A percentile compares a stretch with the other conserved stretches of the same genome.
Evolutionary conservation across 1,140 invertebrate species (phyloP).

Genomic region (Cyclina sinensis): DNA sequence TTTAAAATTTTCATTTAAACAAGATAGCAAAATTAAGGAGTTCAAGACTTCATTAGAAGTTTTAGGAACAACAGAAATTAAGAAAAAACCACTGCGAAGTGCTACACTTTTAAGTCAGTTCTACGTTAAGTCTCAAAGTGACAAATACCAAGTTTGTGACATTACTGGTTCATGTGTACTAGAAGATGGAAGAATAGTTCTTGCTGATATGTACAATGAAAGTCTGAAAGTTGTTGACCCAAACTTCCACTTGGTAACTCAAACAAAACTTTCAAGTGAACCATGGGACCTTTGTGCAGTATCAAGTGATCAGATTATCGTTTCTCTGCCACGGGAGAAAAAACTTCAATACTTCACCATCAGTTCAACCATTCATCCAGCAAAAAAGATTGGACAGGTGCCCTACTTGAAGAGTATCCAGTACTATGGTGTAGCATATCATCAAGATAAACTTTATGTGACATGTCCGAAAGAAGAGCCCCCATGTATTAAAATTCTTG

Average conservation of each 20-base stretch:
- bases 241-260: constrained; percentile 45
- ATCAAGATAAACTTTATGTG: constrained; percentile 47
- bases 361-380: constrained; percentile 48
- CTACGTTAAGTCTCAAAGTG: constrained; percentile 51
- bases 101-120: constrained; percentile 27
- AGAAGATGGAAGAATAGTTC: constrained; percentile 47
- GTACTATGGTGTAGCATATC: constrained; percentile 55
- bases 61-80: constrained; percentile 41
- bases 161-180: constrained; percentile 48
- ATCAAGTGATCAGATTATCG: constrained; percentile 34
- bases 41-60: constrained; percentile 19
- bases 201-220: constrained; percentile 60
- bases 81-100: constrained; percentile 15
- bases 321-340: constrained; percentile 45
- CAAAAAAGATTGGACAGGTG: constrained; percentile 44
- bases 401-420: constrained; percentile 40
- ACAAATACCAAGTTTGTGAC: constrained; percentile 53
- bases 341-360: constrained; percentile 63
- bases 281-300: constrained; percentile 55
- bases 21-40: constrained; percentile 42
- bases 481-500: constrained; percentile 50
- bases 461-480: constrained; percentile 61
- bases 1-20: constrained; percentile 38
- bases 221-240: constrained; percentile 53
- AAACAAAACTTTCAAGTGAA: constrained; percentile 59